Base-by-base conservation (phyloP, 2,113 vertebrate species). In the Hydrolagus affinis region DNA sequence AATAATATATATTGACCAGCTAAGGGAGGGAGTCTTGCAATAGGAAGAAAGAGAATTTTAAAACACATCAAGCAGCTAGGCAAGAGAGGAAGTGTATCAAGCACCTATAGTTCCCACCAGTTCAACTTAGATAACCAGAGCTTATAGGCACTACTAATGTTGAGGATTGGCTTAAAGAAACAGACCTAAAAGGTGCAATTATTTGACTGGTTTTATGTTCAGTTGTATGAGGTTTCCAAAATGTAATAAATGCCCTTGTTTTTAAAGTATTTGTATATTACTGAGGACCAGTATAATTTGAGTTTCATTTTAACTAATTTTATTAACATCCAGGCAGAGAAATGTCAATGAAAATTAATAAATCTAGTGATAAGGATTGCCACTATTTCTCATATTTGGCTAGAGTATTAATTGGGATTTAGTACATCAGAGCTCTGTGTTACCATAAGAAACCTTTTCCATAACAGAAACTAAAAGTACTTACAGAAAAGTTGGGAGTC, bases 291-390 rank as follows among this genome's bases (percentile, higher is more conserved):
- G 1, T 44, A 44, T 44, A 44, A 44, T 44, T 44, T 44, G 44
- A 44, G 44, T 44, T 44, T 44, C 44, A 44, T 6, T 44, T 44
- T 44, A 44, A 44, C 44, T 44, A 44, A 44, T 44, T 6, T 44
- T 44, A 44, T 44, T 44, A 44, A 44, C 44, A 44, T 44, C 44
- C 44, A 44, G 44, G 44, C 23, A 80, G 59, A 64, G 64, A 64
- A 80, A n/a, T 60, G 76, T n/a, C 11, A 78, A 60, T 15, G 25
- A 78, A 77, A 77, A 77, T 9, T 72, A 72, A 72, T 23, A 14
- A 69, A 69, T 15, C 62, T 7, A 66, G 7, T 30, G 44, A 44
- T 44, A 44, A 44, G 6, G 44, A 44, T 44, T 44, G 44, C 6
- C 44, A 44, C 6, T 1, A 44, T 44, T 44, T 44, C 6, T 44